Conservation (phyloP, 2,888 invertebrate genomes). For the Chaitophorus viminalis region DNA sequence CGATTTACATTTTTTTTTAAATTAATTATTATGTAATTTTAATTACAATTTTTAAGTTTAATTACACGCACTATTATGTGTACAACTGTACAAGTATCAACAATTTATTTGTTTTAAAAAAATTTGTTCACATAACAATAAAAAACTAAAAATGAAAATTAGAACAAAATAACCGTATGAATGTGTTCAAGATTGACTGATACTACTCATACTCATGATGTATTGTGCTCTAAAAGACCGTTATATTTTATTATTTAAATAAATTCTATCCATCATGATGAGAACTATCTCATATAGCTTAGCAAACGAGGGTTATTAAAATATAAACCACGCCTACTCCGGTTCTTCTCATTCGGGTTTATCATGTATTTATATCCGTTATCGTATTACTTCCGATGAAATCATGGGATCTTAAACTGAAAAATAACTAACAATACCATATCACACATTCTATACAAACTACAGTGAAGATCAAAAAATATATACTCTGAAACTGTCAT, state of each 20-base stretch:
- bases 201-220: not conserved
- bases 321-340: constrained; percentile 13
- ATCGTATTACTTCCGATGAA: constrained; percentile 28
- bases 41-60: not conserved
- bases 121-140: not conserved
- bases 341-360: constrained; percentile 15
- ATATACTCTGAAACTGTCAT: not conserved
- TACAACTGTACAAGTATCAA: too few species aligned
- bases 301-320: constrained; percentile 29
- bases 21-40: too few species aligned
- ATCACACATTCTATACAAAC: not conserved
- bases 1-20: not conserved
- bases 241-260: constrained; percentile 31
- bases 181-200: not conserved
- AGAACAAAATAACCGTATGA: not conserved
- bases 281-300: constrained; percentile 1
- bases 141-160: not conserved
- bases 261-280: constrained; percentile 23
- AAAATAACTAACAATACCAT: not conserved
- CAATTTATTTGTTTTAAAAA: too few species aligned
- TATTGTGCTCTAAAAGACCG: constrained; percentile 34
- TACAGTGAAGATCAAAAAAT: not conserved
- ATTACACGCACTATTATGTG: not conserved
- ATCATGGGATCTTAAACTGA: not conserved
- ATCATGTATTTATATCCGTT: not conserved